Base-by-base conservation (phyloP, 1,140 invertebrate species). In the Steinernema feltiae region DNA sequence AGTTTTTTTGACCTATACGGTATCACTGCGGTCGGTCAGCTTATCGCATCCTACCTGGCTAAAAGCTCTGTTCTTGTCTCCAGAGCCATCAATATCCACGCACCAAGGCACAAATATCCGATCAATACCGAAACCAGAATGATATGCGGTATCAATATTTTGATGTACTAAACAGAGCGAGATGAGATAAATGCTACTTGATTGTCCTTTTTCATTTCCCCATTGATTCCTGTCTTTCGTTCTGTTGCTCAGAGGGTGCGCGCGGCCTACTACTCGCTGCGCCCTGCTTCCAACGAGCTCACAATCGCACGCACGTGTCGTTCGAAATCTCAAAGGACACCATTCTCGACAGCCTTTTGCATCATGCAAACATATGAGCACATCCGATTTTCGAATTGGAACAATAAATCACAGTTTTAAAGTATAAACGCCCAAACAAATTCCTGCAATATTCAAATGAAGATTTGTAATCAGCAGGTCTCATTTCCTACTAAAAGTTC, bases 61-160 rank as follows among this genome's bases (percentile, higher is more conserved):
- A 82, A 74, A 21, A 86, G 69, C 75, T 85, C 84, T 72, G 84
- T 86, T 48, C 78, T 74, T 7, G 85, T 85, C 77, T 85, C 84
- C 32, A 85, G 70, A 31, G 80, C 32, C 79, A 83, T 84, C 0
- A 85, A 72, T 72, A 85, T 85, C 76, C 80, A 83, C n/a, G 84
- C 84, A 31, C 84, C 84, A 48, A 86, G 70, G 53, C 83, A 86
- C 2, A 85, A 70, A 46, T 85, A 85, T 41, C 83, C 85, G 46
- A 85, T 82, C 7, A 85, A 73, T 15, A 85, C 84, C 29, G 81
- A 77, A 21, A 85, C 84, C 35, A 85, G 74, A n/a, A 85, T 85
- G 30, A 85, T 78, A 70, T 85, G 84, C 35, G 84, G 84, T 53
- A 81, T 76, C 1, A 86, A 75, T 32, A 85, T 85, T 84, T 85